Base-by-base conservation (phyloP, 2,888 invertebrate genomes). In the Agapostemon virescens region DNA sequence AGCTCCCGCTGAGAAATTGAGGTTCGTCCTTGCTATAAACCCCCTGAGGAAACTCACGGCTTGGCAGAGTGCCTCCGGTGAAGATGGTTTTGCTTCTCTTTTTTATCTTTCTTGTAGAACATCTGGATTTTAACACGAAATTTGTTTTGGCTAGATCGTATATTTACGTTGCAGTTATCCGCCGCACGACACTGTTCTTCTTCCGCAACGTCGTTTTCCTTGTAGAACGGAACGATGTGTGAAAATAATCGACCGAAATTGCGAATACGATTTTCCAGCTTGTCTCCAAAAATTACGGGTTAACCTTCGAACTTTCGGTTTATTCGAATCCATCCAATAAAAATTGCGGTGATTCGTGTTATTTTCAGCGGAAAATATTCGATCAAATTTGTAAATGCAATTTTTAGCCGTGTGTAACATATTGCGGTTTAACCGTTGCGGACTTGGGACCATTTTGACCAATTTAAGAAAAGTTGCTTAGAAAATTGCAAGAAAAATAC, bases 131-230 rank as follows among this genome's bases (percentile, higher is more conserved):
- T 55, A 55, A 55, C 23, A 23, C 23, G n/a, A 49, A n/a, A 49
- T 49, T 49, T 49, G 49, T 49, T 49, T 49, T 49, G 49, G 49
- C 49, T 3, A n/a, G 49, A n/a, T 4, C n/a, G n/a, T 9, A n/a
- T n/a, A 49, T 49, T 49, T 49, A 49, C 49, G n/a, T 49, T 49
- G 49, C 49, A n/a, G 49, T 11, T n/a, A 49, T 49, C 49, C 49
- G 11, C 49, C 11, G n/a, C 49, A 3, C 49, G 49, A 49, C 49
- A 49, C 4, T n/a, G n/a, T 11, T 9, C n/a, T 49, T 49, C 49
- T 49, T 49, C 49, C 3, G 49, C n/a, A n/a, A 49, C 49, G 20
- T 49, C 49, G 49, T 49, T 49, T 49, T 11, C n/a, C 2, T 49
- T 11, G 49, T 49, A n/a, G 3, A n/a, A 9, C 2, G 1, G 11